Evolutionary conservation across 2,888 invertebrate genomes (phyloP).

Genomic region (Xanthia togata): DNA sequence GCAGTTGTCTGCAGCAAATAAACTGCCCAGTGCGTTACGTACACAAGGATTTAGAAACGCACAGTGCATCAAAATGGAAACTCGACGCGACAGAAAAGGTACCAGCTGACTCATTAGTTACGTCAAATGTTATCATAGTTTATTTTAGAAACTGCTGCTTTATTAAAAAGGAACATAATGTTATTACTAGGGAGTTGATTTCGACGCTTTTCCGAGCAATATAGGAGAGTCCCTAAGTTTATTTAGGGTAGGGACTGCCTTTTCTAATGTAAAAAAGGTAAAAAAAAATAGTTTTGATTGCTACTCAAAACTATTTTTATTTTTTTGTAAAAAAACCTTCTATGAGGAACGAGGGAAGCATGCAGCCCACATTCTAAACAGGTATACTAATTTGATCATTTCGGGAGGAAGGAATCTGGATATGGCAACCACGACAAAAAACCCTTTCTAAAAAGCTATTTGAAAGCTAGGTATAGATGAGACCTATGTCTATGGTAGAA

Average conservation of each 20-base stretch:
- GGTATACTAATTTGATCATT: not conserved
- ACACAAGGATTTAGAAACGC: slow-evolving; percentile 72
- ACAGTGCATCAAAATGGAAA: slow-evolving; percentile 70
- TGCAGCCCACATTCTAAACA: not conserved
- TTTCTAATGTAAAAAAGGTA: no score
- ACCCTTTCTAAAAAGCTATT: not conserved
- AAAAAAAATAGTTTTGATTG: no score
- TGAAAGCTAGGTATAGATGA: not conserved
- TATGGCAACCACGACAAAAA: not conserved
- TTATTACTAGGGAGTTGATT: not conserved
- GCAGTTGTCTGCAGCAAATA: not conserved
- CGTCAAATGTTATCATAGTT: slow-evolving; percentile 63
- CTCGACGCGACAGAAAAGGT: slow-evolving; percentile 72
- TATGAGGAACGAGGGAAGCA: not conserved
- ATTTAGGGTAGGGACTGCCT: not conserved
- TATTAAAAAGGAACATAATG: slow-evolving; percentile 15
- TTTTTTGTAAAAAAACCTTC: no score
- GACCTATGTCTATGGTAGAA: no score
- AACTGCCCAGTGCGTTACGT: slow-evolving; percentile 21
- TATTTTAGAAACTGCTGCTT: slow-evolving; percentile 35
- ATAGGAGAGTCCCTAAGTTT: not conserved
- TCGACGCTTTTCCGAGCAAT: not conserved
- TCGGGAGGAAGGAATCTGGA: no score
- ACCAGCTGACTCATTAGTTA: slow-evolving; percentile 72
- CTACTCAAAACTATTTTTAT: no score